Conservation (phyloP, 2,888 invertebrate species). For the Drosophila mettleri region DNA sequence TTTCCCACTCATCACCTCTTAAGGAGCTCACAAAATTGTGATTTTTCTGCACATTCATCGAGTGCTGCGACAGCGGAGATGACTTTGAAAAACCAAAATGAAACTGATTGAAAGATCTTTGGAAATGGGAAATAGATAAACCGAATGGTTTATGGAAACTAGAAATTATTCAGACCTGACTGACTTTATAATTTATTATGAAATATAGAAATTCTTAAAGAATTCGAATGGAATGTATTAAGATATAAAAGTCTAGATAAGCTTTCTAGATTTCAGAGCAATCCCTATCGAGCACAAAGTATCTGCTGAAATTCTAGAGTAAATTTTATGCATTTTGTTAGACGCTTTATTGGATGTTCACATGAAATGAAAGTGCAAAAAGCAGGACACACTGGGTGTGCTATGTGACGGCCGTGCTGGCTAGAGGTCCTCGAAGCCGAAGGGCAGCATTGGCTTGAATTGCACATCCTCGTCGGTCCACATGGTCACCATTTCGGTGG, state of each 20-base stretch:
- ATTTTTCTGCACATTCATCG: constrained; percentile 33
- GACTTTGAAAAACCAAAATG: constrained; percentile 16
- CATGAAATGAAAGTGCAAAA: neutral
- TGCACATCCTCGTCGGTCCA: constrained; percentile 9
- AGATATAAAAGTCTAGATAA: too few species aligned
- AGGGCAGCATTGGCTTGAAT: constrained; percentile 8
- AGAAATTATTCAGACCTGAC: too few species aligned
- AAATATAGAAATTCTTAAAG: too few species aligned
- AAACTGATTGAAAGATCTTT: neutral
- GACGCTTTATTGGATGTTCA: constrained; percentile 5
- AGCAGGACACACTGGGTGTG: neutral
- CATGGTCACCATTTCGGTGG: constrained; percentile 7
- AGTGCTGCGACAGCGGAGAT: constrained; percentile 19
- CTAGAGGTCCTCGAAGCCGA: constrained; percentile 2
- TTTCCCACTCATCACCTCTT: constrained; percentile 9
- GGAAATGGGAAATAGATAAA: neutral
- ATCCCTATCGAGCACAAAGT: too few species aligned
- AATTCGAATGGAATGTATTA: too few species aligned
- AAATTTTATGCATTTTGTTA: neutral
- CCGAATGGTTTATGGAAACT: neutral
- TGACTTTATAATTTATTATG: too few species aligned
- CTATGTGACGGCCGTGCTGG: neutral
- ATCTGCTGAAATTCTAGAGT: too few species aligned
- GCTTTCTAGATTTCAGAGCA: too few species aligned
- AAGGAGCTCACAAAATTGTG: constrained; percentile 16